These are phyloP conservation scores for Coremacera marginata DNA, from an alignment of 2,888 invertebrate species.

Conservation along the genomic window DNA sequence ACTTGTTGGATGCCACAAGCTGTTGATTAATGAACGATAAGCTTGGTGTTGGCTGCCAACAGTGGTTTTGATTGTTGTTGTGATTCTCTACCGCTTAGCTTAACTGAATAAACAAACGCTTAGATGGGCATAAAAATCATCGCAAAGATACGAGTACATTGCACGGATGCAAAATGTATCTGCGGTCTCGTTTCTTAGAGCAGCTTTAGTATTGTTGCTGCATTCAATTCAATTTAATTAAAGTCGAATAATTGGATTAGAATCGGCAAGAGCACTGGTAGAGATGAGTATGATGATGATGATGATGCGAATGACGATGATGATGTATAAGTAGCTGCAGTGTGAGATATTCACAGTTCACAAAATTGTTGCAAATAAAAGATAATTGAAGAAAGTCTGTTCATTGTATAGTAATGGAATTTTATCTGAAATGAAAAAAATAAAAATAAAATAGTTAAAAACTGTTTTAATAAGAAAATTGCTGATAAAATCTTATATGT, in stretches of 20 bases:
- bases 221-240: conserved; percentile 28
- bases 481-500: background rate
- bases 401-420: conserved; percentile 1
- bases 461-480: background rate
- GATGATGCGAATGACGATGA: background rate
- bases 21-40: conserved; percentile 36
- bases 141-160: background rate
- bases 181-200: background rate
- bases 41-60: conserved; percentile 12
- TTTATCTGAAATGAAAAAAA: background rate
- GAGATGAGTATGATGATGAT: background rate
- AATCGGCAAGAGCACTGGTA: conserved; percentile 22
- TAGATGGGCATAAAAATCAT: conserved; percentile 14
- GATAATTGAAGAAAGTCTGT: conserved; percentile 17
- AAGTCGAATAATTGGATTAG: conserved; percentile 31
- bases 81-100: conserved; percentile 29
- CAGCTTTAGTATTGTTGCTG: background rate
- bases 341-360: conserved; percentile 2
- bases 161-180: background rate
- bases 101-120: conserved; percentile 20
- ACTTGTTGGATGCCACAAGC: conserved; percentile 11
- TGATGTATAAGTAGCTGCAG: background rate
- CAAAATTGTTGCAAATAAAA: conserved; percentile 22
- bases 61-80: conserved; percentile 30
- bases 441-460: background rate